Evolutionary conservation across 2,888 invertebrate genomes (phyloP), one percentile per base, ranked within the genome.

Genomic region (Epinotia demarniana): DNA sequence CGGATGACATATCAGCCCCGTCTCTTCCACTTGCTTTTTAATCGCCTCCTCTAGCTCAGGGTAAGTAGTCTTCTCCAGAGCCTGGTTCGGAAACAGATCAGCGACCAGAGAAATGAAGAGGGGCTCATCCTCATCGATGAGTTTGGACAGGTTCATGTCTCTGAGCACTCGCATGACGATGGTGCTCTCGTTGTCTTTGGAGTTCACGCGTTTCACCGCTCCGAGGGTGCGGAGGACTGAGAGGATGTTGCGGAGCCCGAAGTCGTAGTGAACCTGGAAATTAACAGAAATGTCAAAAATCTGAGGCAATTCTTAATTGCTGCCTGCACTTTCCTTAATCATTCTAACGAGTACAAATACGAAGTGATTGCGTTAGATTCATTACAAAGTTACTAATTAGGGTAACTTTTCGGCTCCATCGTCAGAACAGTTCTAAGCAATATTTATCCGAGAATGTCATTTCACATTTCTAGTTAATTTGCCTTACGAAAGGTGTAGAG

Each of bases 41-140:
- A 99, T 98, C 0, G 98, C 98, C 11, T 96, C 96, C 89, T 99
- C 99, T 70, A 99, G 93, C 80, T 98, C 97, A 0, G 96, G 96
- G 87, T 99, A 99, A 33, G 90, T 90, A 12, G 99, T 98, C 91
- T 99, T 99, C 89, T 99, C 99, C 71, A 99, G 94, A 0, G 96
- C 95, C 93, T 99, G 98, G 90, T 98, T 99, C 0, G 99, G 99
- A 91, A 99, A 99, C 82, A 99, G 93, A 93, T 99, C 99, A 49
- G 98, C 97, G 33, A 99, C 98, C 60, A 99, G 93, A 0, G 99
- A 99, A 91, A 99, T 98, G 87, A 99, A 99, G n/a, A 99, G 95
- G 0, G 99, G 99, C 86, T 99, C 99, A 87, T 99, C 99, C 89
- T 99, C 99, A 86, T 99, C 99, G 81, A 99, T 99, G 69, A 99